Percentiles rank a stretch among this genome's conserved stretches.
Conservation (phyloP, 1,140 invertebrate genomes). For the Drosophila erecta region DNA sequence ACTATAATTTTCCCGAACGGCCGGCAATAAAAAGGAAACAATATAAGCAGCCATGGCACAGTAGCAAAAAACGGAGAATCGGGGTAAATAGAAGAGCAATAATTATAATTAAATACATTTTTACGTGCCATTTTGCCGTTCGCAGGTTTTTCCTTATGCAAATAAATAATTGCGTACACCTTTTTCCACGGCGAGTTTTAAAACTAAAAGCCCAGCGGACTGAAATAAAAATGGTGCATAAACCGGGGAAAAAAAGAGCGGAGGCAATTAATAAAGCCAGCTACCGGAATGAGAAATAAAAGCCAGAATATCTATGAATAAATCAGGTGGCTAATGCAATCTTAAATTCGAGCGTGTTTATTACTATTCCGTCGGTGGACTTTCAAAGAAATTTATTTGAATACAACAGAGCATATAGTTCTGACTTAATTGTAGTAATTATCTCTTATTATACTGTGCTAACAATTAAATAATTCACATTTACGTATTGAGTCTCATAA, state of each 20-base stretch:
- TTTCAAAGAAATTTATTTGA: slow-evolving; percentile 23
- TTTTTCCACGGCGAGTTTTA: slow-evolving; percentile 32
- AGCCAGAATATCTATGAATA: slow-evolving; percentile 46
- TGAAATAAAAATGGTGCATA: slow-evolving; percentile 16
- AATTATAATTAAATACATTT: slow-evolving; percentile 83
- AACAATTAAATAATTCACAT: neutral
- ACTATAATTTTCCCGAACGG: slow-evolving; percentile 70
- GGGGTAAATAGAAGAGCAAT: slow-evolving; percentile 63
- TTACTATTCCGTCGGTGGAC: slow-evolving; percentile 2
- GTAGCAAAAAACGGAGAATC: slow-evolving; percentile 6
- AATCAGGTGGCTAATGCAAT: slow-evolving; percentile 33
- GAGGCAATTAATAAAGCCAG: slow-evolving; percentile 46
- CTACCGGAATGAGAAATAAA: slow-evolving; percentile 14
- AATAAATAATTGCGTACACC: slow-evolving; percentile 75
- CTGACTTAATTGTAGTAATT: slow-evolving; percentile 14
- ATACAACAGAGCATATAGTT: slow-evolving; percentile 13
- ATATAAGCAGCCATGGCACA: slow-evolving; percentile 34
- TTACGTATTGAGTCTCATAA: neutral
- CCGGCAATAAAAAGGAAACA: slow-evolving; percentile 39
- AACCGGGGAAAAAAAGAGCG: slow-evolving; percentile 18
- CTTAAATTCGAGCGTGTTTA: slow-evolving; percentile 25
- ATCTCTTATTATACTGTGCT: slow-evolving; percentile 4
- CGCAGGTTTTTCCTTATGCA: slow-evolving; percentile 58
- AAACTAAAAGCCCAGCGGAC: slow-evolving; percentile 25
- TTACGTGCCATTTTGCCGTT: slow-evolving; percentile 77